Base-by-base conservation (phyloP, 2,113 vertebrate species). In the Motacilla tschutschensis region DNA sequence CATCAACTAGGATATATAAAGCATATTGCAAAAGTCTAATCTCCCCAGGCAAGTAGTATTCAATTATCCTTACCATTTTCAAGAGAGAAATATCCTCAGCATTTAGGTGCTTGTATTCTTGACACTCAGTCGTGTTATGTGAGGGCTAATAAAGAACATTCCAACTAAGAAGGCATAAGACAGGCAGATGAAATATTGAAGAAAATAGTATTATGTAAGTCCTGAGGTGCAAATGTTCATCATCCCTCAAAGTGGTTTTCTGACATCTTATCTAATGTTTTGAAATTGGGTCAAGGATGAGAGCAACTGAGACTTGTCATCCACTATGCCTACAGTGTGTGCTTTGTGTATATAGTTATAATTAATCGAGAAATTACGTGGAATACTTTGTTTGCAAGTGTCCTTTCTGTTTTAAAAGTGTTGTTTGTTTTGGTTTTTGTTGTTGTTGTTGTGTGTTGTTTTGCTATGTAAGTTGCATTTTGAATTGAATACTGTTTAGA, bases 31-130 rank as follows among this genome's bases (percentile, higher is more conserved):
- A 73, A 85, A 73, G 63, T 83, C 44, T 86, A 64, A 89, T 93
- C 73, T 76, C 36, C 54, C 66, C 64, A 50, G 90, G 82, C 54
- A 94, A 90, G 57, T 81, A 64, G 38, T 84, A 87, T 90, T 91
- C 90, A 90, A 58, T 94, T 95, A 91, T 80, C 29, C 51, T 74
- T 93, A 76, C 19, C 12, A 36, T 92, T 94, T 95, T 78, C 54
- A 88, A 89, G 82, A 31, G 47, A 85, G 83, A 81, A 84, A 24
- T 83, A 83, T 65, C 59, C 48, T 67, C 73, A 91, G 62, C 50
- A 24, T 88, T 84, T 66, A 79, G 60, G 66, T 48, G 70, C 83
- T 88, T 90, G 83, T 24, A 9, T 35, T 75, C 74, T 87, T 69
- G 66, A 28, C 87, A 91, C 33, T 53, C 22, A 36, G 43, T 84